Base-by-base conservation (phyloP, 2,888 invertebrate genomes). In the Microctonus brassicae region DNA sequence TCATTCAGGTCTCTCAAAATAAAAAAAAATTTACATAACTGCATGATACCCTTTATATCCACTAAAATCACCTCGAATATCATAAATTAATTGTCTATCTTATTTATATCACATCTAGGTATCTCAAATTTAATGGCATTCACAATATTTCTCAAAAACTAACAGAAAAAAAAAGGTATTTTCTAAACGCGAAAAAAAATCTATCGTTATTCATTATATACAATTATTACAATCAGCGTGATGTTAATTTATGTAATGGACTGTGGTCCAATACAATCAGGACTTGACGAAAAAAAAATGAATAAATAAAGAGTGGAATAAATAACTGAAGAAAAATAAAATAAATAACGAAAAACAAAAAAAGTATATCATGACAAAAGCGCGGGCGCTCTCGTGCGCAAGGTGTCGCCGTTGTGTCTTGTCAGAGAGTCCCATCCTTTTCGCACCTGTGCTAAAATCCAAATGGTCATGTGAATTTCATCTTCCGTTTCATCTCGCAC, bases 381-480 rank as follows among this genome's bases (percentile, higher is more conserved):
- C 29, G 29, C 3, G 29, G 7, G 29, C n/a, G n/a, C n/a, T n/a
- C n/a, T 29, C 39, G 60, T 53, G 66, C 39, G 74, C 63, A 72
- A 73, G 75, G 73, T 70, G 73, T 39, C 57, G 73, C 33, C 57
- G 55, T 60, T 42, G 33, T 34, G 63, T 55, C 64, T 53, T 70
- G 29, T 66, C 68, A 52, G 6, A 47, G 17, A 47, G 20, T 47
- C 17, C 17, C 47, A 47, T 69, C 63, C 55, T 47, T 34, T 58
- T 70, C 64, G 26, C 63, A 53, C 42, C 67, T 60, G 17, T 17
- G 17, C 7, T 17, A 17, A 47, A 47, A 47, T 1, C 17, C 47
- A 17, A 64, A 17, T 17, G 22, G 36, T 61, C 20, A 55, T 55
- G 24, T 58, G 33, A 55, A 53, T 63, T n/a, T 61, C 11, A 64